Conservation (phyloP, 1,140 invertebrate genomes). For the Zaprionus gabonicus region DNA sequence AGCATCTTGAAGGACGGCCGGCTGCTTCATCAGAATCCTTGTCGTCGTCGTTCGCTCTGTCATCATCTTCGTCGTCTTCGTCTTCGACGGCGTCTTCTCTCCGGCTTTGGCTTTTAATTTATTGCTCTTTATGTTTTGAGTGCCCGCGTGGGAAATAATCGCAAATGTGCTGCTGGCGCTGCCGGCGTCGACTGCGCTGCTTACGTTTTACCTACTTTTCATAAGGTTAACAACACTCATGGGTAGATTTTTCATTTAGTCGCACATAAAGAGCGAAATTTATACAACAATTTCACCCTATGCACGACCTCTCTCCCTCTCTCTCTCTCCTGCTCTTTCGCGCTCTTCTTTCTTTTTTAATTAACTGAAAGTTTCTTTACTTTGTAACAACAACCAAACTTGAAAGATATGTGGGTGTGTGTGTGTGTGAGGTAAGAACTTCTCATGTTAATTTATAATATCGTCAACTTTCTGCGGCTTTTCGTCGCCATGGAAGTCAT, state of each 20-base stretch:
- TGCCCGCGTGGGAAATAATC: conserved; percentile 82
- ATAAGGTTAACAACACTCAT: conserved; percentile 83
- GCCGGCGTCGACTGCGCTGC: conserved; percentile 17
- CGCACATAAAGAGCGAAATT: conserved; percentile 63
- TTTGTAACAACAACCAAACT: conserved; percentile 40
- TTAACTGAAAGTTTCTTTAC: conserved; percentile 74
- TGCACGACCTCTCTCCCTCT: not conserved
- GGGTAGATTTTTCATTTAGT: conserved; percentile 82
- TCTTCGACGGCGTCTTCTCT: conserved; percentile 30
- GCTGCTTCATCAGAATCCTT: conserved; percentile 36
- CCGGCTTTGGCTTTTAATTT: conserved; percentile 73
- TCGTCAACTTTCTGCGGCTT: conserved; percentile 67
- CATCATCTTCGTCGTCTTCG: conserved; percentile 19
- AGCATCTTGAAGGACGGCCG: conserved; percentile 48
- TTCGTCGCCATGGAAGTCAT: conserved; percentile 46
- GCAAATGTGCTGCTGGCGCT: conserved; percentile 71
- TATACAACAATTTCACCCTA: conserved; percentile 65
- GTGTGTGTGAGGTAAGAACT: conserved; percentile 33
- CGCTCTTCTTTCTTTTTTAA: conserved; percentile 59
- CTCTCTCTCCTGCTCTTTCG: not conserved
- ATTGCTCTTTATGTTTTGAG: conserved; percentile 82
- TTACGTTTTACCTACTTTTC: conserved; percentile 71
- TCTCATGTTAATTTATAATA: conserved; percentile 53
- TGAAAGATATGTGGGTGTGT: conserved; percentile 33
- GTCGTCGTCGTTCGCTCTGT: conserved; percentile 16